These are phyloP conservation scores for Hippoglossus stenolepis DNA, from an alignment of 2,113 vertebrate species.

Conservation along the genomic window DNA sequence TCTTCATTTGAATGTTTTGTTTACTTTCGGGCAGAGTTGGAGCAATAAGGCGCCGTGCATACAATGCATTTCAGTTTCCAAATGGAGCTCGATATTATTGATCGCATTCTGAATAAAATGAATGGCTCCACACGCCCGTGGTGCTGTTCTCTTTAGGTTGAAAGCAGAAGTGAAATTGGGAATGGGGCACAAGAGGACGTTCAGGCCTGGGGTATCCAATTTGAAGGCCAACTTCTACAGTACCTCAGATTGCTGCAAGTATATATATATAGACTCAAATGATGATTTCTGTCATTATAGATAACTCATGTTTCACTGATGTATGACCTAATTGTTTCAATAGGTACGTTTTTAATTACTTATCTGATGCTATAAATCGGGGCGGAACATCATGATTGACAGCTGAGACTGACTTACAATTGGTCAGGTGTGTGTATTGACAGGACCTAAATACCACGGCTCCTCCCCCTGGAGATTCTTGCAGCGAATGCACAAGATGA, in stretches of 20 bases:
- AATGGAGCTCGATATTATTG: conserved; percentile 57
- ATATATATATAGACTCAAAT: no score
- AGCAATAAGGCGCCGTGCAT: conserved; percentile 22
- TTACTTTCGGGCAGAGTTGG: conserved; percentile 40
- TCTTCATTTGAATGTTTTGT: conserved; percentile 66
- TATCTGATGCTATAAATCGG: no score
- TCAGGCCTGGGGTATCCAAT: neutral
- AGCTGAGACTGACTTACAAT: no score
- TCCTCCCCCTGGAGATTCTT: no score
- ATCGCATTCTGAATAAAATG: conserved; percentile 55
- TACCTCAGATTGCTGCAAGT: neutral
- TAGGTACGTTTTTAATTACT: no score
- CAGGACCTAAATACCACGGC: no score
- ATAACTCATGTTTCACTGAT: no score
- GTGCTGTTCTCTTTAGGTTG: neutral
- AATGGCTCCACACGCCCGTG: conserved; percentile 24
- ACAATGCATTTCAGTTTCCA: conserved; percentile 44
- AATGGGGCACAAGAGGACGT: neutral
- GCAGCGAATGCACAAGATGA: no score
- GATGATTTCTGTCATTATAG: no score
- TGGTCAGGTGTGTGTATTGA: no score
- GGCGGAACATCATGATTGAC: no score
- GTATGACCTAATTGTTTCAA: no score
- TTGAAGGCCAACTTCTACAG: neutral
- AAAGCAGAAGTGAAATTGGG: conserved; percentile 3